These are phyloP conservation scores for Hirtodrosophila cameraria DNA, from an alignment of 2,888 invertebrate species.

Conservation along the genomic window DNA sequence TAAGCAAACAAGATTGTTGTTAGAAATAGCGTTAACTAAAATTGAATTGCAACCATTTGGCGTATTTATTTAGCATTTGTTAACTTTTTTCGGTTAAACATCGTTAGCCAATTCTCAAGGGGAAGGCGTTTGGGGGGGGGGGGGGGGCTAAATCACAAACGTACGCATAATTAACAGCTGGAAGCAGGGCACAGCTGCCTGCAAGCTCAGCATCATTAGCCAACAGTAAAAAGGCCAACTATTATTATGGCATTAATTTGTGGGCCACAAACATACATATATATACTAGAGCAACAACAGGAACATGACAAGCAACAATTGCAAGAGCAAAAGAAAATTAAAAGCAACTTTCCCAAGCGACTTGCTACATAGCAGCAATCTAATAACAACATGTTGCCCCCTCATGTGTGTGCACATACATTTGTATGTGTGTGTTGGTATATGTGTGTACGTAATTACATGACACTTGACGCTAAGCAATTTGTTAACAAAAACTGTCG, in stretches of 20 bases:
- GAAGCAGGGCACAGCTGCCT: conserved; percentile 63
- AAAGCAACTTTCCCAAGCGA: conserved; percentile 78
- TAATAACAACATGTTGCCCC: conserved; percentile 74
- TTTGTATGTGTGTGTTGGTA: conserved; percentile 35
- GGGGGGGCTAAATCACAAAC: conserved; percentile 29
- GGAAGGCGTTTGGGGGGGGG: not conserved
- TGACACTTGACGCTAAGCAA: conserved; percentile 83
- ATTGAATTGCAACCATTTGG: not conserved
- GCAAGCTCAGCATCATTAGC: conserved; percentile 75
- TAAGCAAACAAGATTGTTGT: too few species aligned
- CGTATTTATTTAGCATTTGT: conserved; percentile 1
- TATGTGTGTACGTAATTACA: conserved; percentile 80
- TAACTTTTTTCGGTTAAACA: conserved; percentile 10
- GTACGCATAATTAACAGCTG: conserved; percentile 76
- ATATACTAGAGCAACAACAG: conserved; percentile 13
- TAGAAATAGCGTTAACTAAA: not conserved
- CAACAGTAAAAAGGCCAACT: conserved; percentile 66
- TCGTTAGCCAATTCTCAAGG: conserved; percentile 37
- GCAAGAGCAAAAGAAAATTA: conserved; percentile 64
- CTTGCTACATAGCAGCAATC: conserved; percentile 69
- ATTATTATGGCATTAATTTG: conserved; percentile 80
- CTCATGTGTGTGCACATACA: conserved; percentile 20
- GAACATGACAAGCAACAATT: conserved; percentile 63
- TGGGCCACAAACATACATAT: conserved; percentile 48
- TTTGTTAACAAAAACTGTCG: conserved; percentile 81